Base-by-base conservation (phyloP, 2,888 invertebrate genomes). In the Boloria euphrosyne region DNA sequence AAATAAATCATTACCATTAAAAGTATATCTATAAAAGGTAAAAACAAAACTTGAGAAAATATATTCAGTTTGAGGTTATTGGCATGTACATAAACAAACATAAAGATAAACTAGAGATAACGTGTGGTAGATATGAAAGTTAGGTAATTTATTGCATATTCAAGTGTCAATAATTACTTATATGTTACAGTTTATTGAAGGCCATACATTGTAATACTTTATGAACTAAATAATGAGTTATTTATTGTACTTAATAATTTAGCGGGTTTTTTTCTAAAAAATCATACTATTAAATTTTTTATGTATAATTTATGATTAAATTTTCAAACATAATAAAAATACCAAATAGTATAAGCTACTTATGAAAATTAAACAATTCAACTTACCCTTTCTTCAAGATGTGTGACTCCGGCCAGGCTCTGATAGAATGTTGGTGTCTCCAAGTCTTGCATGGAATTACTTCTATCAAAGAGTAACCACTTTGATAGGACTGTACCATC, bases 351-450 rank as follows among this genome's bases (percentile, higher is more conserved):
- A n/a, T n/a, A n/a, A n/a, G n/a, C n/a, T n/a, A n/a, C n/a, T n/a
- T n/a, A n/a, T 38, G 1, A 7, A 10, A 61, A 31, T 13, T 38
- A n/a, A 13, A 38, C 31, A 16, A 17, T 51, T 50, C 16, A 43
- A 81, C 94, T 93, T 83, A 96, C 96, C 84, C 95, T 93, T 75
- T 95, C 95, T 74, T 95, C 95, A 64, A 95, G 93, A 90, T 98
- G 98, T 22, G 98, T 98, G 44, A 98, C 98, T 44, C 98, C 98
- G 50, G 98, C 97, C 68, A 98, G 91, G 62, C 98, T 98, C 83
- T 98, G 98, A 85, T 98, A 98, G 82, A 98, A 98, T 0, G 98
- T 98, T 0, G 96, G 96, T 1, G 97, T 97, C 83, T 97, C 97
- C 79, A 96, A 88, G 79, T 97, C 97, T 69, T 96, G 96, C 53